phyloP scores from a whole-genome alignment of 2,888 invertebrate species.

The Hoplodrina ambigua region DNA sequence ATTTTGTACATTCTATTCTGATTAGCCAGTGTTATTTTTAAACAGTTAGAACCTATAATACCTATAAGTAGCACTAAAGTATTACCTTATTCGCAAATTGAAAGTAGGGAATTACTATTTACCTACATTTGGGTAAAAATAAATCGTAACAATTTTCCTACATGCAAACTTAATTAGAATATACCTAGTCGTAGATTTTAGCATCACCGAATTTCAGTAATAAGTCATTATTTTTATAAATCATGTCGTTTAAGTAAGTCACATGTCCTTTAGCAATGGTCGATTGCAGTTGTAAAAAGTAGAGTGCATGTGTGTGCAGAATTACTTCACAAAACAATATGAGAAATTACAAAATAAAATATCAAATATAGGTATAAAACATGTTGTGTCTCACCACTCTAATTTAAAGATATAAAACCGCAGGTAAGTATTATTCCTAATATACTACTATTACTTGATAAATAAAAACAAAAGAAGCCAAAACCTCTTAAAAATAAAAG shows the following conservation, averaged over 20 bases:
- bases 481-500: background rate
- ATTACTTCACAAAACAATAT: background rate
- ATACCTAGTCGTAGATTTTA: background rate
- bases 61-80: background rate
- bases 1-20: constrained; percentile 57
- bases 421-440: background rate
- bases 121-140: too few species aligned
- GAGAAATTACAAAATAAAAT: too few species aligned
- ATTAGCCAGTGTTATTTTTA: constrained; percentile 82
- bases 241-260: background rate
- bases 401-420: background rate
- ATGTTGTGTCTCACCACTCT: too few species aligned
- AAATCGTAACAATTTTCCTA: too few species aligned
- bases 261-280: background rate
- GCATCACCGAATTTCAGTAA: background rate
- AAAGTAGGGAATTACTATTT: background rate
- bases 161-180: background rate
- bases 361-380: too few species aligned
- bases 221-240: background rate
- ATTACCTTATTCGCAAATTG: background rate
- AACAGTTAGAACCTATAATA: background rate
- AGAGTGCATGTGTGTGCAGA: background rate
- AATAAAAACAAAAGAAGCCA: background rate
- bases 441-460: too few species aligned
- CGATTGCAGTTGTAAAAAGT: background rate